A percentile compares a stretch with the other conserved stretches of the same genome.
phyloP scores from a whole-genome alignment of 2,888 invertebrate species.

The Drosophila melanosoma region DNA sequence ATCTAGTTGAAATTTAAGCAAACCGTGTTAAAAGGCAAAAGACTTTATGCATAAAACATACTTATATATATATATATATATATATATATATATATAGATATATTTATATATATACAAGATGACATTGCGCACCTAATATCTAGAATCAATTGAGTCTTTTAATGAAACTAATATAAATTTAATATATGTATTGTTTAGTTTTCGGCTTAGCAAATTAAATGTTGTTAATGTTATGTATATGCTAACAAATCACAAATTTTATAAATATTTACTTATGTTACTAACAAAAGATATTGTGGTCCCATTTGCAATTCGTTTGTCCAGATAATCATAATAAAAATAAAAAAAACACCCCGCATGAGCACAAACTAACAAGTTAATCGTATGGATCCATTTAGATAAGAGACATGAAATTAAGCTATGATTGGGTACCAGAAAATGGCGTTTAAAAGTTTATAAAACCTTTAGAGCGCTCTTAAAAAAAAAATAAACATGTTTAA shows the following conservation, averaged over 20 bases:
- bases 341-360: background rate
- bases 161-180: conserved; percentile 4
- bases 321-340: conserved; percentile 28
- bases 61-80: conserved; percentile 17
- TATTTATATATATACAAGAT: conserved; percentile 12
- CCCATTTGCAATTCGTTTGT: conserved; percentile 35
- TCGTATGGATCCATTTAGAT: conserved; percentile 23
- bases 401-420: conserved; percentile 10
- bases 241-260: background rate
- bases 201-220: conserved; percentile 23
- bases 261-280: conserved; percentile 19
- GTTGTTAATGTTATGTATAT: conserved; percentile 40
- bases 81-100: conserved; percentile 2
- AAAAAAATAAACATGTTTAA: conserved; percentile 17
- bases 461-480: conserved; percentile 33
- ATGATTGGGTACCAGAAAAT: conserved; percentile 36
- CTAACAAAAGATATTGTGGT: conserved; percentile 20
- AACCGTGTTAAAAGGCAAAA: conserved; percentile 55
- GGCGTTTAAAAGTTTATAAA: conserved; percentile 58
- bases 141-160: conserved; percentile 13
- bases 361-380: conserved; percentile 43
- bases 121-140: conserved; percentile 18
- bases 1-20: conserved; percentile 40
- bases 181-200: conserved; percentile 4
- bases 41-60: conserved; percentile 54